Evolutionary conservation across 2,113 vertebrate species (phyloP), one percentile per base, ranked within the genome.

Genomic region (Rallus limicola): DNA sequence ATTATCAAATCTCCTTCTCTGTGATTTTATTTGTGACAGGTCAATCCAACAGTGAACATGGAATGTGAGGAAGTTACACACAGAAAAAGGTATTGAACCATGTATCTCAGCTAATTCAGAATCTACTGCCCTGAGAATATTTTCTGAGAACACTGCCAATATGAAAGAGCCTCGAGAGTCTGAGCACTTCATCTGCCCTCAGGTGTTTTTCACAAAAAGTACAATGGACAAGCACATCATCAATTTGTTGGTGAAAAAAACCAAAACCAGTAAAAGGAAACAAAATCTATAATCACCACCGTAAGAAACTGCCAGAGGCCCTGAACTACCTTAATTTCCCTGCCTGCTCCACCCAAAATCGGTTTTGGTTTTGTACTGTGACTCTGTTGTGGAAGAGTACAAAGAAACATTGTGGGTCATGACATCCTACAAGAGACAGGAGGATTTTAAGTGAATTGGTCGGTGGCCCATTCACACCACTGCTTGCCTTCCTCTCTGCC

Each of bases 321-420:
- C 8, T 2, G 2, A 93, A 70, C 10, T 29, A 62, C 25, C 24
- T 69, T 38, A 23, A 68, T 70, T 19, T 25, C 46, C 20, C 10
- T 7, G 24, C 15, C 3, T 14, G 40, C 2, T 1, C 5, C 3
- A 3, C 25, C 13, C 25, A 48, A 20, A 56, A 40, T 2, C 5
- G 5, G 18, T 13, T 78, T 90, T n/a, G 5, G 2, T 55, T 85
- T 74, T 31, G 23, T 21, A 83, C 86, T n/a, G 15, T 79, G 42
- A 72, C 38, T 62, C 17, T 59, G 44, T 40, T 77, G 53, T 48
- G 13, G 31, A 76, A 89, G 29, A 5, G 15, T 23, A n/a, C 26
- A 60, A n/a, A 87, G 13, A 62, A 88, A 11, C 20, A 78, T 0
- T 59, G 36, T 20, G 13, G 20, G 26, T 56, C 44, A 52, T 13